Evolutionary conservation across 1,140 invertebrate genomes (phyloP), one percentile per base, ranked within the genome.

Genomic region (Aphidius ervi): DNA sequence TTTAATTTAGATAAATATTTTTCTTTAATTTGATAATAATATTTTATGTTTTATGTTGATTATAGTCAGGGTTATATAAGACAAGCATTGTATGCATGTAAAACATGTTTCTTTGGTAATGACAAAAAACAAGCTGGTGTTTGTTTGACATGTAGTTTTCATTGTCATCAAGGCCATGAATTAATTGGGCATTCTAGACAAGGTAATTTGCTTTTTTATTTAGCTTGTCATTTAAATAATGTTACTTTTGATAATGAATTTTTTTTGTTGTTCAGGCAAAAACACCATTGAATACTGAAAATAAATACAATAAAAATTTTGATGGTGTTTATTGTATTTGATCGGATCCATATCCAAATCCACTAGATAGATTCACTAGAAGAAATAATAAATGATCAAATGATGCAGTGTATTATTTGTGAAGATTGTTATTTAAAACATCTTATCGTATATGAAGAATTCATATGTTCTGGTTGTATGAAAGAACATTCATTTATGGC

Each of bases 241-340:
- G n/a, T 8, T 43, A 53, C 56, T 57, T 55, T 60, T 41, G 6
- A 42, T 42, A n/a, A 61, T 61, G 46, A 46, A 55, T 41, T 42
- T 54, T 43, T 0, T 16, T 16, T 56, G n/a, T 58, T 47, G 66
- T 73, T 63, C 56, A 85, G 78, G 63, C 72, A 5, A 94, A 93
- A 75, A 78, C 80, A 52, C 72, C 83, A 5, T 39, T 74, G 0
- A 98, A 97, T 76, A 73, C 79, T 20, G 80, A 85, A 20, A 97
- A 97, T 77, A 73, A 75, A n/a, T 98, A 98, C 69, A 96, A 95
- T 73, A 94, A 98, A 63, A 99, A 99, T 76, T 99, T 97, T 69
- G 82, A 84, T 70, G 97, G 95, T 2, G 67, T 91, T 5, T 99
- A 99, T 75, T 99, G 98, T 72, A 87, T 81, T 16, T 99, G 98